phyloP scores from a whole-genome alignment of 2,888 invertebrate species.

The Xylota segnis region DNA sequence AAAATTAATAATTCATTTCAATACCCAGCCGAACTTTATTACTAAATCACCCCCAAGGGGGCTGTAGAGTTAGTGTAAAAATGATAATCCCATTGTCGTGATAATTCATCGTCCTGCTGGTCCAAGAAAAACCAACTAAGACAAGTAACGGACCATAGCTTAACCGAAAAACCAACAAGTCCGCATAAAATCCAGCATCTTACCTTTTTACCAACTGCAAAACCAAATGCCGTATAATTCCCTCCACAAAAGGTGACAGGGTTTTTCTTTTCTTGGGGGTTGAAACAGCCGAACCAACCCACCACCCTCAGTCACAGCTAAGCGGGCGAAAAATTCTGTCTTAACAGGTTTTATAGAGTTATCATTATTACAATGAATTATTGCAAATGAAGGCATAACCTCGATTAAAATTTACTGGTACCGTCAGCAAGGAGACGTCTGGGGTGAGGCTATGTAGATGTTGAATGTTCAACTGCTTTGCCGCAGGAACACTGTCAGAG shows the following conservation, averaged over 20 bases:
- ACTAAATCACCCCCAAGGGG: conserved; percentile 74
- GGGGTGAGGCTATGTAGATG: not conserved
- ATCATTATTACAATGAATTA: conserved; percentile 77
- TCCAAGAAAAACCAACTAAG: conserved; percentile 42
- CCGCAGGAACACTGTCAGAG: conserved; percentile 64
- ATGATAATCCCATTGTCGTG: conserved; percentile 84
- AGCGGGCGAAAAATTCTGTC: conserved; percentile 74
- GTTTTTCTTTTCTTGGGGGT: not conserved
- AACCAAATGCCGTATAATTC: conserved; percentile 65
- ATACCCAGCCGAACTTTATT: conserved; percentile 70
- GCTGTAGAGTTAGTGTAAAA: conserved; percentile 81
- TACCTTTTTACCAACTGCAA: conserved; percentile 36
- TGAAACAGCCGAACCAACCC: not conserved
- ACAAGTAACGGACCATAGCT: conserved; percentile 45
- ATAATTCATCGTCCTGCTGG: conserved; percentile 81
- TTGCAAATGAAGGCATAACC: conserved; percentile 76
- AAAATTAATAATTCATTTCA: conserved; percentile 75
- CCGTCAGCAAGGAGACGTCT: too few relatives aligned
- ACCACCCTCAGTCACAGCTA: conserved; percentile 37
- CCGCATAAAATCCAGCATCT: conserved; percentile 69
- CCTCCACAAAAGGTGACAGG: conserved; percentile 33
- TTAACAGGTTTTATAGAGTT: conserved; percentile 77
- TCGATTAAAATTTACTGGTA: conserved; percentile 76
- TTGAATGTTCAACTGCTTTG: not conserved
- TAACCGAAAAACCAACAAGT: conserved; percentile 67